Conservation (phyloP, 2,113 vertebrate genomes). For the Bostrychus sinensis region DNA sequence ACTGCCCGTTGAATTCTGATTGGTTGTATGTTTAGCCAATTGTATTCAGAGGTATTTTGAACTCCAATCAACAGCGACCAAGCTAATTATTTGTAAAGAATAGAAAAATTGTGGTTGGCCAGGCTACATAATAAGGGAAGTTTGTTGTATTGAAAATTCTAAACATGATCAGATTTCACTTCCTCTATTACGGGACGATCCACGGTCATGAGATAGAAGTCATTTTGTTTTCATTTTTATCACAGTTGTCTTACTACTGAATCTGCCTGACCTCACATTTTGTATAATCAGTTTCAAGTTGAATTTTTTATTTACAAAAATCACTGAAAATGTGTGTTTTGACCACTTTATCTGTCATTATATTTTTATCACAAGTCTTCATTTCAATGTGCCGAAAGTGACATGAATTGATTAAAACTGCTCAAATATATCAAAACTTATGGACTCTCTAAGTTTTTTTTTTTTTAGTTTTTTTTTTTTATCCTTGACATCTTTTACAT, state of each 20-base stretch:
- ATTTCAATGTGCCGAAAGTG: constrained; percentile 35
- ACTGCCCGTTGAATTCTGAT: no score
- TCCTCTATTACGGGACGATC: background rate
- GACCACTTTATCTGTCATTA: constrained; percentile 1
- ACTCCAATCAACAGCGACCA: no score
- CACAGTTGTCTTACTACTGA: constrained; percentile 1
- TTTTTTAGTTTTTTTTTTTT: background rate
- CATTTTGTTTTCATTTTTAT: background rate
- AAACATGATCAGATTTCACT: background rate
- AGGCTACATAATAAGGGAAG: no score
- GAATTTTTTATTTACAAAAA: background rate
- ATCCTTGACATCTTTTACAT: background rate
- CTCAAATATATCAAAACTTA: constrained; percentile 55
- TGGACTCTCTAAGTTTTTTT: background rate
- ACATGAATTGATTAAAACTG: constrained; percentile 17
- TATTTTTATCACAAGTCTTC: constrained; percentile 30
- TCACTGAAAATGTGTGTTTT: constrained; percentile 8
- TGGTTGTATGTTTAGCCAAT: no score
- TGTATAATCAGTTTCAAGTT: background rate
- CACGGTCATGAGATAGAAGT: background rate
- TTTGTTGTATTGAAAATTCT: background rate
- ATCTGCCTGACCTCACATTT: constrained; percentile 4
- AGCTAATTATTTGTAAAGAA: no score
- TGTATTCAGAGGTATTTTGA: no score
- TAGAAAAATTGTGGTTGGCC: no score